These are phyloP conservation scores for Manacus vitellinus DNA, from an alignment of 2,113 vertebrate genomes.

Conservation along the genomic window DNA sequence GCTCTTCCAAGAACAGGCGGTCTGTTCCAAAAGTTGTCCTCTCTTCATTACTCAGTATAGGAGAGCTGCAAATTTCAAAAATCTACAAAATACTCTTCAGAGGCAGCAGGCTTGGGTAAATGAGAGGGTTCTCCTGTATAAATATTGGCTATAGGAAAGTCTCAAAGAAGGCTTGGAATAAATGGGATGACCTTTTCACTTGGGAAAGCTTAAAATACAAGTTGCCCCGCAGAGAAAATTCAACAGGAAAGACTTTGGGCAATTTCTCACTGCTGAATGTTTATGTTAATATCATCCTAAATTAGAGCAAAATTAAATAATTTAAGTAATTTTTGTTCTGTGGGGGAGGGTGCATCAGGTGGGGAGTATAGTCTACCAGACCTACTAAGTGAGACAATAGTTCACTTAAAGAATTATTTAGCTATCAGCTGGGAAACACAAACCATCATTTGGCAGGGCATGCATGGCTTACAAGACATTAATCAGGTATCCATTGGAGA, in stretches of 20 bases:
- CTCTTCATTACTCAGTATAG: not conserved
- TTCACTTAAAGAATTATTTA: conserved; percentile 6
- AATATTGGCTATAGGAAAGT: not conserved
- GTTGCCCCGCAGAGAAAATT: not conserved
- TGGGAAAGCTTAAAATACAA: not conserved
- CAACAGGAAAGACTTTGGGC: not conserved
- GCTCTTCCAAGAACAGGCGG: not conserved
- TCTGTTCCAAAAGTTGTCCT: not conserved
- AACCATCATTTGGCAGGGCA: not conserved
- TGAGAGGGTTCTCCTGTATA: not conserved
- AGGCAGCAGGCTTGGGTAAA: not conserved
- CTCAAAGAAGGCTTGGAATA: not conserved
- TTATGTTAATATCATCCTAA: not conserved
- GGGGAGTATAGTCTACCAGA: not conserved
- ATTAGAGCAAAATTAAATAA: not conserved
- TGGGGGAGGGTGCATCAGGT: not conserved
- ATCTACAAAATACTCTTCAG: not conserved
- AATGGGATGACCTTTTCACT: conserved; percentile 5
- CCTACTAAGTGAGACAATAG: not conserved
- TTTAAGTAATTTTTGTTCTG: not conserved
- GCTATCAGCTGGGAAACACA: not conserved
- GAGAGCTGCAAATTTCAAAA: not conserved
- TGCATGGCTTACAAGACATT: not conserved
- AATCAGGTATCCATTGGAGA: conserved; percentile 12
- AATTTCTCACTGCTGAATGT: not conserved